phyloP scores from a whole-genome alignment of 1,140 invertebrate species.

The Polypedilum vanderplanki region DNA sequence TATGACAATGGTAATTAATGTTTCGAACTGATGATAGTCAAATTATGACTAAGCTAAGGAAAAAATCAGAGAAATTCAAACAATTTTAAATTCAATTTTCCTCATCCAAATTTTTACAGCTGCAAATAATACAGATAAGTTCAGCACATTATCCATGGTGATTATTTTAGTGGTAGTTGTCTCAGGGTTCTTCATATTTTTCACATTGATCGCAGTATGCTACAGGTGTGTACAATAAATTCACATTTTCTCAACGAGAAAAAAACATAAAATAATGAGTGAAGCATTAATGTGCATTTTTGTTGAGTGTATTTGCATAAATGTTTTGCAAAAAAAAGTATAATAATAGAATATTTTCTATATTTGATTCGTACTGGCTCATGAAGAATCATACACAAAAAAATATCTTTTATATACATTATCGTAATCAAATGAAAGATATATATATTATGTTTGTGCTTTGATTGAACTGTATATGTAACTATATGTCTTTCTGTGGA shows the following conservation, averaged over 20 bases:
- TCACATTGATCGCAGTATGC: constrained; percentile 89
- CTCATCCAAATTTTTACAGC: constrained; percentile 52
- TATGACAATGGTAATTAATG: constrained; percentile 43
- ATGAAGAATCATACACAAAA: not conserved
- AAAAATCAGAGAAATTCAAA: not conserved
- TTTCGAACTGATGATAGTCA: not conserved
- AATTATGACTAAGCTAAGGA: constrained; percentile 2
- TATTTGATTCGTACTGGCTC: constrained; percentile 8
- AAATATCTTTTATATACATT: not conserved
- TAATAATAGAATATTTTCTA: not conserved
- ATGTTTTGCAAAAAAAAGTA: not conserved
- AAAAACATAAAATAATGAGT: not conserved
- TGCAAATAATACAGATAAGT: constrained; percentile 61
- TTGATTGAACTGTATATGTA: constrained; percentile 13
- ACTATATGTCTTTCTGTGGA: not conserved
- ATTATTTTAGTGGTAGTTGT: constrained; percentile 86
- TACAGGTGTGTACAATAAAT: constrained; percentile 74
- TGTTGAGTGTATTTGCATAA: constrained; percentile 18
- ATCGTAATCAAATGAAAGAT: not conserved
- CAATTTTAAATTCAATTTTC: not conserved
- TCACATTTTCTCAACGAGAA: not conserved
- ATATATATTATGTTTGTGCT: not conserved
- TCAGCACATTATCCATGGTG: constrained; percentile 84
- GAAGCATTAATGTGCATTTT: constrained; percentile 18
- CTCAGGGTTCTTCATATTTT: constrained; percentile 87